phyloP scores from a whole-genome alignment of 2,797 vertebrate species.

The Melopsittacus undulatus region DNA sequence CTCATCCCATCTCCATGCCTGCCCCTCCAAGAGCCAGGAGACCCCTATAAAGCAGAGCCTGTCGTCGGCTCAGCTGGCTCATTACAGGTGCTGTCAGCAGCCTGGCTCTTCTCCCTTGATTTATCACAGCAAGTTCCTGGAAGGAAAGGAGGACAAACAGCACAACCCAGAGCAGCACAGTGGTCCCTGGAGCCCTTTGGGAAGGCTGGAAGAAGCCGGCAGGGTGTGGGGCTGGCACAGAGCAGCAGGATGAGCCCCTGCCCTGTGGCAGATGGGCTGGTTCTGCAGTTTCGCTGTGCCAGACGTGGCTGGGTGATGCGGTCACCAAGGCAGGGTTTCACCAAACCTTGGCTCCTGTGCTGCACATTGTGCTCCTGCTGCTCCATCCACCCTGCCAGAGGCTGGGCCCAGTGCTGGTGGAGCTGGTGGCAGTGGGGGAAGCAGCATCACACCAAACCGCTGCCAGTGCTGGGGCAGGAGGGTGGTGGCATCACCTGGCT shows the following conservation, averaged over 20 bases:
- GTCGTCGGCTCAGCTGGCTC: background rate
- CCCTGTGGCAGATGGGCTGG: rapidly evolving
- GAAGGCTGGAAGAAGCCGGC: background rate
- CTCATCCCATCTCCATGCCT: background rate
- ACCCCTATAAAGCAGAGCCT: background rate
- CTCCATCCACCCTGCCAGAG: background rate
- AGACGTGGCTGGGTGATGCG: background rate
- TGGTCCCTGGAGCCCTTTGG: rapidly evolving
- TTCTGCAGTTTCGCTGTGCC: background rate
- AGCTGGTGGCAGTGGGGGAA: background rate
- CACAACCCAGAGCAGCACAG: background rate
- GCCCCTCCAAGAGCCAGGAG: too few relatives aligned
- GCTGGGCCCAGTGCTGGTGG: background rate
- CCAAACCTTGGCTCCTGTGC: background rate
- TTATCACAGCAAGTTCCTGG: slow-evolving; percentile 1
- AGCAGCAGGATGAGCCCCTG: background rate
- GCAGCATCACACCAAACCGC: background rate
- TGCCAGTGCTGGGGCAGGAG: background rate
- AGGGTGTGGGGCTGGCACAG: rapidly evolving
- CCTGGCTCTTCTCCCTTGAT: background rate
- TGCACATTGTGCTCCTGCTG: background rate
- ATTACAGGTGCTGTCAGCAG: background rate
- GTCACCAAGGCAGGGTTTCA: background rate
- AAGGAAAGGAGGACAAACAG: background rate
- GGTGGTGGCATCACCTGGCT: background rate